phyloP scores from a whole-genome alignment of 2,797 vertebrate species.

The Darevskia nairensis region DNA sequence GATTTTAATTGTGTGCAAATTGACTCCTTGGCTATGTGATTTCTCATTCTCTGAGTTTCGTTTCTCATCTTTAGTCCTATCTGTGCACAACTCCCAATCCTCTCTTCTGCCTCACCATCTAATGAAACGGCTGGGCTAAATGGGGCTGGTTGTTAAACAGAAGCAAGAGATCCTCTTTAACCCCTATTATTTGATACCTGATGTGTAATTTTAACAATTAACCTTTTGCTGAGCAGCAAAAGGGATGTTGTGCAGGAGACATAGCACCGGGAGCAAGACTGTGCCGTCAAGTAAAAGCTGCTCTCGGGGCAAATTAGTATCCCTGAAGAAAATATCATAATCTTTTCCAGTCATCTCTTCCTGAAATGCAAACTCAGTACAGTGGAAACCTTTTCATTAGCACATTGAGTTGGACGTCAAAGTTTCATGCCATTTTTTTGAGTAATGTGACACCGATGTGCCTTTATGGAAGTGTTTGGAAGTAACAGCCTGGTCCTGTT shows the following conservation, averaged over 20 bases:
- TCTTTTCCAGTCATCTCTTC: not conserved
- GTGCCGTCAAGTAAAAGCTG: slow-evolving; percentile 59
- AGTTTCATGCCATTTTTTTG: slow-evolving; percentile 1
- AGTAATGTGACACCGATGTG: not conserved
- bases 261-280: slow-evolving; percentile 42
- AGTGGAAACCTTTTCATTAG: slow-evolving; percentile 43
- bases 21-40: slow-evolving; percentile 3
- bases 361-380: slow-evolving; percentile 13
- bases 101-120: not conserved
- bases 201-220: slow-evolving; percentile 65
- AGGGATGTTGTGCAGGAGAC: slow-evolving; percentile 42
- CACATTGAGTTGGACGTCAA: not conserved
- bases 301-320: slow-evolving; percentile 51
- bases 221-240: slow-evolving; percentile 28
- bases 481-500: not conserved
- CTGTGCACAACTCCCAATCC: not conserved
- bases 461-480: not conserved
- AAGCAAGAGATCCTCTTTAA: slow-evolving; percentile 42
- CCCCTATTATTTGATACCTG: slow-evolving; percentile 40
- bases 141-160: slow-evolving; percentile 56
- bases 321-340: slow-evolving; percentile 55
- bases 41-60: not conserved
- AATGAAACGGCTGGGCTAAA: slow-evolving; percentile 29
- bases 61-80: slow-evolving; percentile 15
- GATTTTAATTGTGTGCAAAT: slow-evolving; percentile 33